phyloP scores from a whole-genome alignment of 2,113 vertebrate species.

The Pavo muticus region DNA sequence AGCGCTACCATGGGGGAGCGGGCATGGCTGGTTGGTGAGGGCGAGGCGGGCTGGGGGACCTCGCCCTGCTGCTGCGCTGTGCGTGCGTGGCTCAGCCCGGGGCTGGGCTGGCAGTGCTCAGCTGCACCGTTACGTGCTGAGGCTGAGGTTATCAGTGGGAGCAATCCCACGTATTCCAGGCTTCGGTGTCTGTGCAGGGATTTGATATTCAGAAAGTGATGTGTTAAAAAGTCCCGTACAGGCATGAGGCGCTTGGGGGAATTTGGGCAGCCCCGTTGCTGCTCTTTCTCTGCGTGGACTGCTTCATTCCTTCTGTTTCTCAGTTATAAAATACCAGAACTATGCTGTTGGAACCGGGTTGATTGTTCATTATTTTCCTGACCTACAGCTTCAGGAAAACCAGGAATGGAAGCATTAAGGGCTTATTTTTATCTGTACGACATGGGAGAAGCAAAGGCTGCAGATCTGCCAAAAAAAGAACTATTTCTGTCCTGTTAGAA shows the following conservation, averaged over 20 bases:
- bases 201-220: neutral
- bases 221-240: neutral
- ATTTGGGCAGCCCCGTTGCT: neutral
- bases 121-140: neutral
- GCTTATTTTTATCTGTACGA: neutral
- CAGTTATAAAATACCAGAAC: slow-evolving; percentile 27
- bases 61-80: neutral
- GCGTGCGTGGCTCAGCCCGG: too few species aligned
- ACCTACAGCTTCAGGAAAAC: slow-evolving; percentile 21
- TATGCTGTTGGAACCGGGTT: neutral
- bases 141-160: neutral
- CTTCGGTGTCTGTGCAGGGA: neutral
- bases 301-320: neutral
- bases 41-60: neutral
- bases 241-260: neutral
- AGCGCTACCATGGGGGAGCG: fast-evolving
- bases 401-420: slow-evolving; percentile 31
- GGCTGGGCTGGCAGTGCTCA: neutral
- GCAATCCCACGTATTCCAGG: neutral
- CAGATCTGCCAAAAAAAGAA: neutral
- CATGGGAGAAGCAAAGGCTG: neutral
- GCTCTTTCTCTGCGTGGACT: neutral
- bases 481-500: neutral
- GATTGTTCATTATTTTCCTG: neutral
- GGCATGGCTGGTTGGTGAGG: neutral